These are phyloP conservation scores for Caenorhabditis wallacei DNA, from an alignment of 2,888 invertebrate genomes.

Conservation along the genomic window DNA sequence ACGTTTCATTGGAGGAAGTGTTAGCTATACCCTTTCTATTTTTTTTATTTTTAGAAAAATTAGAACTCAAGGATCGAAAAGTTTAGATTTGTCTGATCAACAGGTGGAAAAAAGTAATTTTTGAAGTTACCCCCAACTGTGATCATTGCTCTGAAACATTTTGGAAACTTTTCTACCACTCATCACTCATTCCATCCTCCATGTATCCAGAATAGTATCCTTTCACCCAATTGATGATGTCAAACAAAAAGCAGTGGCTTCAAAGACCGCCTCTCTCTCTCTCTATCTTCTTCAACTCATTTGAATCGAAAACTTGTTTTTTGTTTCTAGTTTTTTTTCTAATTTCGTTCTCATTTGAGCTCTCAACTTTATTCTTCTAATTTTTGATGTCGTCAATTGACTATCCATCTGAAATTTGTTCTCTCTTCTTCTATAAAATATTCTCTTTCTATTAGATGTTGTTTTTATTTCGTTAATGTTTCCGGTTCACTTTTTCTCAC, in stretches of 20 bases:
- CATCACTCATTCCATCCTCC: background rate
- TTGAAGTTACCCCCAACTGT: too few species aligned
- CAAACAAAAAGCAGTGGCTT: conserved; percentile 15
- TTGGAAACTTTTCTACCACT: background rate
- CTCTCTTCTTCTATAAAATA: background rate
- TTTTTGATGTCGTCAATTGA: conserved; percentile 13
- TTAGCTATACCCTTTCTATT: too few species aligned
- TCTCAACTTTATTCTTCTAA: conserved; percentile 17
- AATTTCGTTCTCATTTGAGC: conserved; percentile 36
- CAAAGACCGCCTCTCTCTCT: background rate
- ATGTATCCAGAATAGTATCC: background rate
- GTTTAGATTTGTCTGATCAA: too few species aligned
- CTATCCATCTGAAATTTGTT: background rate
- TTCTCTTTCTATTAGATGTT: background rate
- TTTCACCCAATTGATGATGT: conserved; percentile 12
- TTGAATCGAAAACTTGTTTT: conserved; percentile 53
- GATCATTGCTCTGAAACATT: background rate
- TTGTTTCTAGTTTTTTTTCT: conserved; percentile 30
- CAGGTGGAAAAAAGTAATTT: too few species aligned
- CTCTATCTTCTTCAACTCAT: conserved; percentile 45
- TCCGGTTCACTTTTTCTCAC: conserved; percentile 15
- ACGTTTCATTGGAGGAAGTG: too few species aligned
- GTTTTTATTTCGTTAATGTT: background rate
- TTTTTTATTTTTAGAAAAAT: too few species aligned
- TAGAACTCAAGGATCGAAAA: too few species aligned